phyloP scores from a whole-genome alignment of 2,888 invertebrate genomes.

The Carabus problematicus region DNA sequence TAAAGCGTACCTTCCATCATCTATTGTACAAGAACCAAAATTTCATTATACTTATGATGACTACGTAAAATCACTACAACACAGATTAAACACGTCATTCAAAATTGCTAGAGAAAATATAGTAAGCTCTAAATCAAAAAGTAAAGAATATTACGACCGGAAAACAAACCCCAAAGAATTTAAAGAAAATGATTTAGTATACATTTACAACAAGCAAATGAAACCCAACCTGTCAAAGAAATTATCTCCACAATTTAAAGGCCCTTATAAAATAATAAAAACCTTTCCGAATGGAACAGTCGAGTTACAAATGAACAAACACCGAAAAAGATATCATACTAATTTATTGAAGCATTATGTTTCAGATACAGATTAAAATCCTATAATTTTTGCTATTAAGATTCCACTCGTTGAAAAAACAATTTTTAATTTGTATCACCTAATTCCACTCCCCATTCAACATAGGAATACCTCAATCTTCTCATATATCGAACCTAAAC shows the following conservation, averaged over 20 bases:
- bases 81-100: slow-evolving; percentile 46
- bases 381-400: slow-evolving; percentile 42
- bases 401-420: slow-evolving; percentile 42
- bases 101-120: slow-evolving; percentile 48
- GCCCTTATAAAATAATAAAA: slow-evolving; percentile 31
- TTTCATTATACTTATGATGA: slow-evolving; percentile 49
- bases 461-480: slow-evolving; percentile 38
- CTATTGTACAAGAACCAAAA: slow-evolving; percentile 46
- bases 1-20: slow-evolving; percentile 43
- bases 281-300: slow-evolving; percentile 28
- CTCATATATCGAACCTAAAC: slow-evolving; percentile 41
- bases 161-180: slow-evolving; percentile 42
- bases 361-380: slow-evolving; percentile 38
- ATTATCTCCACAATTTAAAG: slow-evolving; percentile 36
- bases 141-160: slow-evolving; percentile 47
- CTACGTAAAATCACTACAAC: slow-evolving; percentile 45
- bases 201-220: slow-evolving; percentile 33
- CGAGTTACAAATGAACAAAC: slow-evolving; percentile 36
- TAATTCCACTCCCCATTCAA: slow-evolving; percentile 43
- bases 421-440: slow-evolving; percentile 37
- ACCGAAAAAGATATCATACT: slow-evolving; percentile 35
- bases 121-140: slow-evolving; percentile 45
- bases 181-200: slow-evolving; percentile 46
- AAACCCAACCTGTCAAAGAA: slow-evolving; percentile 35
- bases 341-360: slow-evolving; percentile 42